phyloP scores from a whole-genome alignment of 2,888 invertebrate species.

The Oscheius sp. region DNA sequence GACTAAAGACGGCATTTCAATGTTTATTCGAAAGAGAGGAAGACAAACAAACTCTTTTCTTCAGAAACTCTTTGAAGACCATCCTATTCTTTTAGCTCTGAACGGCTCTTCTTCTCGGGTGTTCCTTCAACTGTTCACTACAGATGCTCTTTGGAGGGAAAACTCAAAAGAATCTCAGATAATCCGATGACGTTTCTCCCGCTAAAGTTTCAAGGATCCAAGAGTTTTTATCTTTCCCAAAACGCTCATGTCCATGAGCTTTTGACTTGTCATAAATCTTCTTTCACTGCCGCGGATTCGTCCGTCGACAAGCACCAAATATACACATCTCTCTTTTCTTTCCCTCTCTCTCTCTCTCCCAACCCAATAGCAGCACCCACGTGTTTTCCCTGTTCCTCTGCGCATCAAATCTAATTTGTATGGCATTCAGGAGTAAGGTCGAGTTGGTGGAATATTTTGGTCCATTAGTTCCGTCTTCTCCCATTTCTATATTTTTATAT shows the following conservation, averaged over 20 bases:
- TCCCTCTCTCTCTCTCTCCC: background rate
- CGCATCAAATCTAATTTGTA: background rate
- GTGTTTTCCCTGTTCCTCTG: background rate
- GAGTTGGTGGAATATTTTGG: background rate
- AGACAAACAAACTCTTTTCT: too few species aligned
- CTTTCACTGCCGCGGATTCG: background rate
- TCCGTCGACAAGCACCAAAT: constrained; percentile 11
- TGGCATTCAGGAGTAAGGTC: background rate
- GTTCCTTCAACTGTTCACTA: too few species aligned
- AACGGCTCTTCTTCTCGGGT: too few species aligned
- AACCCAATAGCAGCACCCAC: background rate
- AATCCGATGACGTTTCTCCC: too few species aligned
- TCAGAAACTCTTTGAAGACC: too few species aligned
- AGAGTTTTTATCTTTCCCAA: background rate
- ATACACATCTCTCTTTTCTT: background rate
- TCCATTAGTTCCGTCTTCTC: background rate
- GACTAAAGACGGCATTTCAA: too few species aligned
- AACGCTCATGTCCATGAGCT: constrained; percentile 8
- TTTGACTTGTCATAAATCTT: constrained; percentile 21
- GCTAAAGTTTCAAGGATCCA: too few species aligned
- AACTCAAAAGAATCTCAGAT: too few species aligned
- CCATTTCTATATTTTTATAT: background rate
- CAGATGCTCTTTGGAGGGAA: too few species aligned
- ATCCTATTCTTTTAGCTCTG: too few species aligned
- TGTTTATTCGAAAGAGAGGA: too few species aligned